A percentile compares a stretch with the other conserved stretches of the same genome.
Evolutionary conservation across 2,797 vertebrate species (phyloP).

Genomic region (Mycteria americana): DNA sequence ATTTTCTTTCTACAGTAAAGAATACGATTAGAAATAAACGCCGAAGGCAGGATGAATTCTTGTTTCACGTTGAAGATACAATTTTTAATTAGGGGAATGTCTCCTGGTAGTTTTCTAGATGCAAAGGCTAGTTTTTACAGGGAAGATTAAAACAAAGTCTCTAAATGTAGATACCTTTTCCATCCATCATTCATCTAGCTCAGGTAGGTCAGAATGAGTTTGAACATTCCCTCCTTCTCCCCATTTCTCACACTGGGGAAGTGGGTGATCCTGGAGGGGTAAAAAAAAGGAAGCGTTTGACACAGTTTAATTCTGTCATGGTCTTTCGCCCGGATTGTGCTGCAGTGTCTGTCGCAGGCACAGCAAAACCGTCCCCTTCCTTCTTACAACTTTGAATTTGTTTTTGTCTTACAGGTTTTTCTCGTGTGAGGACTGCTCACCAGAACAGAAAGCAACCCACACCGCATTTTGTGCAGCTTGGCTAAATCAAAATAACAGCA

Average conservation of each 20-base stretch:
- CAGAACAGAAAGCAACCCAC: background rate
- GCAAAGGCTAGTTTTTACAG: background rate
- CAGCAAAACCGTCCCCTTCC: background rate
- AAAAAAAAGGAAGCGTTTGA: background rate
- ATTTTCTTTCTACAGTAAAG: background rate
- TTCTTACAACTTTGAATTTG: background rate
- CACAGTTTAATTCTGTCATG: background rate
- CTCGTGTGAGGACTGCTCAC: background rate
- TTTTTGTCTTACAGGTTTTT: background rate
- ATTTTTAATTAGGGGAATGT: background rate
- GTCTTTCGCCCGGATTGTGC: slow-evolving; percentile 3
- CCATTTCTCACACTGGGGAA: background rate
- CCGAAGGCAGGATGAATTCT: background rate
- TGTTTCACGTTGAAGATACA: background rate
- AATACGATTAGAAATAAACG: background rate
- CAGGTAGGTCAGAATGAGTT: background rate
- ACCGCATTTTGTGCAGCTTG: background rate
- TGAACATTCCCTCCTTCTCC: background rate
- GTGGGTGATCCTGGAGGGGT: background rate
- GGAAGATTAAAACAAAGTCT: background rate
- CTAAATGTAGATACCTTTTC: background rate
- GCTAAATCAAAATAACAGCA: slow-evolving; percentile 62
- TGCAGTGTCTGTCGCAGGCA: background rate
- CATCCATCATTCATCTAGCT: background rate
- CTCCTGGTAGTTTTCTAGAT: background rate